Percentiles rank a stretch among this genome's conserved stretches.
phyloP scores from a whole-genome alignment of 2,888 invertebrate species.

The Scaptomyza polygonia region DNA sequence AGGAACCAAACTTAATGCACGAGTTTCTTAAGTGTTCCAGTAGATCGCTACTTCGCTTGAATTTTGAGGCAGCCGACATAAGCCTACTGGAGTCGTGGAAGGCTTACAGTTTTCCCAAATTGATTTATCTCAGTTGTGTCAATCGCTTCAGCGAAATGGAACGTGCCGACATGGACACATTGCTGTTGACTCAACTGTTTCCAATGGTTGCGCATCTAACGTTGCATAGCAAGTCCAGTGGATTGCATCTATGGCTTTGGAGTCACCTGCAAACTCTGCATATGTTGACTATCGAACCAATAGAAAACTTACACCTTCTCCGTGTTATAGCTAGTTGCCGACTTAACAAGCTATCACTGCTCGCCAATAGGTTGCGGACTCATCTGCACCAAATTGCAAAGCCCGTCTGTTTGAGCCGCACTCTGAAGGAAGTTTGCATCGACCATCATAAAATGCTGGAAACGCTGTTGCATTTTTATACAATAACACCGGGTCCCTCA shows the following conservation, averaged over 20 bases:
- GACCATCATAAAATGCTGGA: too few relatives aligned
- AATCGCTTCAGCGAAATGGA: neutral
- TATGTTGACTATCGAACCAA: conserved; percentile 17
- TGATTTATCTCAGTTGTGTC: conserved; percentile 32
- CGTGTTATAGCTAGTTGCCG: conserved; percentile 29
- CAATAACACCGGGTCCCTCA: too few relatives aligned
- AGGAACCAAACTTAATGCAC: conserved; percentile 23
- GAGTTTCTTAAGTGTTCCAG: conserved; percentile 39
- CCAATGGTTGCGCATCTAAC: conserved; percentile 45
- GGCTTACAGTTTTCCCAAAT: conserved; percentile 41
- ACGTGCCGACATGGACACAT: conserved; percentile 28
- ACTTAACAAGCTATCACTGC: conserved; percentile 50
- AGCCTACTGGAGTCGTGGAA: conserved; percentile 20
- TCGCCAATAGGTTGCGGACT: conserved; percentile 15
- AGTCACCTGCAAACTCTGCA: conserved; percentile 42
- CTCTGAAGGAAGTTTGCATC: too few relatives aligned
- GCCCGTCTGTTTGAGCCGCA: too few relatives aligned
- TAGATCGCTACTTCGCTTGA: conserved; percentile 35
- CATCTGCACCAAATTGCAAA: too few relatives aligned
- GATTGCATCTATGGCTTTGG: conserved; percentile 48
- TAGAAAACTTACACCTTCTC: conserved; percentile 20
- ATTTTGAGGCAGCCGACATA: neutral
- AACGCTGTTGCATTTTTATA: too few relatives aligned
- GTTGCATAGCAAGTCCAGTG: conserved; percentile 31
- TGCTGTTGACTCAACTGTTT: conserved; percentile 49